Percentiles rank a stretch among this genome's conserved stretches.
These are phyloP conservation scores for Xerus inauris DNA, from an alignment of 2,113 vertebrate species.

Conservation along the genomic window DNA sequence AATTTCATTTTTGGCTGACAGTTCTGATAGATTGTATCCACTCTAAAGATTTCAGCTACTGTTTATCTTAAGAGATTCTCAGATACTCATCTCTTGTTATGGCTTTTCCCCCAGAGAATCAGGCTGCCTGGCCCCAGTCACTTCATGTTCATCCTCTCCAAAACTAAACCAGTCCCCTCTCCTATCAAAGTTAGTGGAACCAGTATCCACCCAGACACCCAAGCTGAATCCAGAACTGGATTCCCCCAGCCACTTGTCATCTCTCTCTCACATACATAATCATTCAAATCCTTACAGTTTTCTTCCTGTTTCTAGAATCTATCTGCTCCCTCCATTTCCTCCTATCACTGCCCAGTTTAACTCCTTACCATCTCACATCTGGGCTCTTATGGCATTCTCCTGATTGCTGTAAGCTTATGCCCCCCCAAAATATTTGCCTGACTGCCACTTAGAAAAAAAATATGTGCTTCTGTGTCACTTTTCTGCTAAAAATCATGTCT, in stretches of 20 bases:
- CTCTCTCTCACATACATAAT: neutral
- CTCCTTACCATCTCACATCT: neutral
- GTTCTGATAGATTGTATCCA: neutral
- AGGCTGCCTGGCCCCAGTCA: neutral
- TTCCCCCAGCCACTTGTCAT: neutral
- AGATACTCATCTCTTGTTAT: neutral
- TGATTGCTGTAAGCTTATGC: neutral
- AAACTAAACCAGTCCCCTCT: neutral
- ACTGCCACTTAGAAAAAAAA: too few relatives aligned
- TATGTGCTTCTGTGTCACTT: neutral
- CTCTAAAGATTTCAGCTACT: neutral
- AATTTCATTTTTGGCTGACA: neutral
- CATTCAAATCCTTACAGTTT: neutral
- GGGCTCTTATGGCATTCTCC: neutral
- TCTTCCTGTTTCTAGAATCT: constrained; percentile 2
- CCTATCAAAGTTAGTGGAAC: neutral
- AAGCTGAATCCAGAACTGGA: neutral
- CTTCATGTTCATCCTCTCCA: neutral
- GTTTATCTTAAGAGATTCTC: neutral
- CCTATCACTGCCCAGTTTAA: neutral
- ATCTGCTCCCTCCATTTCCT: neutral
- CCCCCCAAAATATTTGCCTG: neutral
- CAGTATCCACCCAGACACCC: neutral
- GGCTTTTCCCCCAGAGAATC: neutral
- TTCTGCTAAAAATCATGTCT: neutral